These are phyloP conservation scores for Narcine bancroftii DNA, from an alignment of 2,113 vertebrate genomes.

Conservation along the genomic window DNA sequence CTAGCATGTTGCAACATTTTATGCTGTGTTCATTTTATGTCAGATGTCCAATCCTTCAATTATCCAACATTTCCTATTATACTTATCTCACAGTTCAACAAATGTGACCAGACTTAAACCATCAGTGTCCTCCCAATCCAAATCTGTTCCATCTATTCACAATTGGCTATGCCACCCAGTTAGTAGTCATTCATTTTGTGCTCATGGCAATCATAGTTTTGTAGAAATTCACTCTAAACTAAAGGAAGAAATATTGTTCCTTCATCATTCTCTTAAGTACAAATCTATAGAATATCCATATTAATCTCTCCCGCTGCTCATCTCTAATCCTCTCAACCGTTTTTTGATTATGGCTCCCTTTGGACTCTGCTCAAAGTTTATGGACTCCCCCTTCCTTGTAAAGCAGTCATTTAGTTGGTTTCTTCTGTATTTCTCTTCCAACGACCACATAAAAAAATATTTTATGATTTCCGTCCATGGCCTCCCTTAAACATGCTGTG, in stretches of 20 bases:
- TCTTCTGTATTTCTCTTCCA: no score
- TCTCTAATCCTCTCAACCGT: neutral
- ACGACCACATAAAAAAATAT: no score
- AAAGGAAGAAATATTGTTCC: no score
- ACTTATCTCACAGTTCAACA: neutral
- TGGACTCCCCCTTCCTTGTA: no score
- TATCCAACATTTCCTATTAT: neutral
- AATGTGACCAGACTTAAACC: no score
- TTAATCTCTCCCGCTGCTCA: neutral
- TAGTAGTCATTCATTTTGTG: neutral
- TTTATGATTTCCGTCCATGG: no score
- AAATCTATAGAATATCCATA: neutral
- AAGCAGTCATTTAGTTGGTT: no score
- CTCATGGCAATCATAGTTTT: neutral
- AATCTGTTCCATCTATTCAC: no score
- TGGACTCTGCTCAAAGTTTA: no score
- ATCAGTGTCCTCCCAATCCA: no score
- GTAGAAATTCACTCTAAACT: neutral
- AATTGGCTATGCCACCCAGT: neutral
- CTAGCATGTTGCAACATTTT: neutral
- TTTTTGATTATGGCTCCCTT: no score
- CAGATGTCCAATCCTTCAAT: neutral
- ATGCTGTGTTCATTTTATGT: neutral
- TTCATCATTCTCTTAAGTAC: neutral
- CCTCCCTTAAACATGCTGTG: no score